Percentiles rank a stretch among this genome's conserved stretches.
Evolutionary conservation across 2,797 vertebrate species (phyloP).

Genomic region (Rhabdophis nuchalis): DNA sequence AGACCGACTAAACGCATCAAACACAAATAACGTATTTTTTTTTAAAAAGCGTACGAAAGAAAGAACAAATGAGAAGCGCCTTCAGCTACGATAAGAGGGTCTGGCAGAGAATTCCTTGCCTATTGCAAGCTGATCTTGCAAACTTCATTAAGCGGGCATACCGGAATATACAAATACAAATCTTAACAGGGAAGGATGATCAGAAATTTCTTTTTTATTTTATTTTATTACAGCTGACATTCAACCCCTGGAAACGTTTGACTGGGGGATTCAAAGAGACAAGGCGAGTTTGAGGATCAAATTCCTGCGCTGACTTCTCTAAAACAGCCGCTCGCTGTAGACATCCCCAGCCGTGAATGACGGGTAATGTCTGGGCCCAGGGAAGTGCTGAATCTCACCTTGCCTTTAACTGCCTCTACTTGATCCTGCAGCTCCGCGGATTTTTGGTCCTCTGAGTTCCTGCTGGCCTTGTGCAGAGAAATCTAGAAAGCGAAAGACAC

Average conservation of each 20-base stretch:
- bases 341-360: not conserved
- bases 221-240: not conserved
- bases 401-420: slow-evolving; percentile 67
- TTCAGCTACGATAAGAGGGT: too few relatives aligned
- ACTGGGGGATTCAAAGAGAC: not conserved
- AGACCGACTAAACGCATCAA: too few relatives aligned
- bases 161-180: not conserved
- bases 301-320: not conserved
- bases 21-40: too few relatives aligned
- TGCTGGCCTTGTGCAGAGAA: slow-evolving; percentile 61
- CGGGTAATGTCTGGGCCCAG: not conserved
- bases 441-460: slow-evolving; percentile 72
- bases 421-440: slow-evolving; percentile 60
- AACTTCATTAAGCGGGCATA: not conserved
- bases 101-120: too few relatives aligned
- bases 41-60: too few relatives aligned
- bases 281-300: not conserved
- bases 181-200: not conserved
- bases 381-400: slow-evolving; percentile 64
- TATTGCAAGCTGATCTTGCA: not conserved
- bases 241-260: not conserved
- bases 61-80: too few relatives aligned
- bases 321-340: not conserved
- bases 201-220: not conserved
- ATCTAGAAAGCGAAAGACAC: slow-evolving; percentile 64